Evolutionary conservation across 2,113 vertebrate species (phyloP), one percentile per base, ranked within the genome.

Genomic region (Candoia aspera): DNA sequence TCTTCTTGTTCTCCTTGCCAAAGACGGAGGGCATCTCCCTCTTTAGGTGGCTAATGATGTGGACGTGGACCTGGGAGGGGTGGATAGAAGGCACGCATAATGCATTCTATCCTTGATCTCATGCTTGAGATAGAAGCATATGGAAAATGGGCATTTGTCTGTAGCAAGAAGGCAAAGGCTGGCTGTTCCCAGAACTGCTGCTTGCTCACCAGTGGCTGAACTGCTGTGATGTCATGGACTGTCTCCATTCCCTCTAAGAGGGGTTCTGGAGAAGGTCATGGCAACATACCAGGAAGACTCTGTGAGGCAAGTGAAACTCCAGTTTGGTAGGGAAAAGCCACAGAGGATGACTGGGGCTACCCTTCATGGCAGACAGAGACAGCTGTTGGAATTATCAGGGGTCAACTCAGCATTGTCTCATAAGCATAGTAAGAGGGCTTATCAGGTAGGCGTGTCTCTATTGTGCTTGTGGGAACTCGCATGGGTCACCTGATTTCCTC

Each of bases 21-120:
- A 99, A 99, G 90, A 99, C 98, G 0, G 98, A 98, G 0, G 98
- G 98, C 99, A 99, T 99, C 97, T 99, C 98, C 95, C 98, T 98
- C 97, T 98, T 98, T 96, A 99, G 97, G 91, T 98, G 97, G 95
- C 98, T 98, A 95, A 99, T 98, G 97, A 99, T 99, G 96, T 99
- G 98, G 0, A 98, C 98, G 1, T 99, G 99, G 1, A 99, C 99
- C 98, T 99, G 95, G 1, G 3, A 60, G 19, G 33, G 12, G 23
- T 4, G 17, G 8, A 54, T 10, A 42, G 89, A 11, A 1, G 11
- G 89, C 10, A 11, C 2, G 0, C n/a, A 19, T 54, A 37, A 55
- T 33, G 33, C 49, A 49, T 49, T 49, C 49, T 49, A 49, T 49
- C 49, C 49, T 49, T 49, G 49, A 49, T 49, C 49, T 49, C 49